Base-by-base conservation (phyloP, 2,888 invertebrate genomes). In the Acanthosepion lycidas region DNA sequence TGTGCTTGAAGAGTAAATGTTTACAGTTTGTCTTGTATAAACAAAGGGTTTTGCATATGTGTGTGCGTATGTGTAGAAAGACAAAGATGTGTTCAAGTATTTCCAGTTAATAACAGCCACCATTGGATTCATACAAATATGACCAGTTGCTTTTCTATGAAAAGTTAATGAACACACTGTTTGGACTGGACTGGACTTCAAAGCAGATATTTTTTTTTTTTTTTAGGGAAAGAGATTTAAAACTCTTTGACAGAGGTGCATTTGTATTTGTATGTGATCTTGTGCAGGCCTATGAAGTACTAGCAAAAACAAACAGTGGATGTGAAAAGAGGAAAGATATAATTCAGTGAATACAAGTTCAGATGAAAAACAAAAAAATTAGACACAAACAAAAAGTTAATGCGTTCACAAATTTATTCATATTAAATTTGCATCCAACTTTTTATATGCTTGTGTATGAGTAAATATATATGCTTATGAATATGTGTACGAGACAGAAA, bases 1-100 rank as follows among this genome's bases (percentile, higher is more conserved):
- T 78, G n/a, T n/a, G 78, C 33, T 78, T 78, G 78, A 78, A 78
- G 78, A 78, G 78, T 33, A 78, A 78, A 78, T 78, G 78, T 78
- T 78, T 78, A n/a, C 78, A 78, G 78, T 78, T 78, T 33, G 78
- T 78, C 28, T 78, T 78, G 78, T 78, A 33, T 78, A 78, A 78
- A 78, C 78, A 78, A n/a, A 78, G 78, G 33, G n/a, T 3, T 33
- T 4, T 78, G 78, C 12, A 9, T 33, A n/a, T 78, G 78, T 15
- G n/a, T 18, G 9, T 78, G 78, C 12, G 15, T 33, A n/a, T 78
- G 78, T 15, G n/a, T 18, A 33, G 12, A 78, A 78, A 78, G n/a
- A 78, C 78, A 78, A 78, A 78, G 33, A n/a, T 78, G n/a, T n/a
- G 78, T 78, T 78, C 78, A 78, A 78, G 78, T 78, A 18, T 78